phyloP scores from a whole-genome alignment of 53 echinoderm and acorn worm species.

The Luidia sarsii region DNA sequence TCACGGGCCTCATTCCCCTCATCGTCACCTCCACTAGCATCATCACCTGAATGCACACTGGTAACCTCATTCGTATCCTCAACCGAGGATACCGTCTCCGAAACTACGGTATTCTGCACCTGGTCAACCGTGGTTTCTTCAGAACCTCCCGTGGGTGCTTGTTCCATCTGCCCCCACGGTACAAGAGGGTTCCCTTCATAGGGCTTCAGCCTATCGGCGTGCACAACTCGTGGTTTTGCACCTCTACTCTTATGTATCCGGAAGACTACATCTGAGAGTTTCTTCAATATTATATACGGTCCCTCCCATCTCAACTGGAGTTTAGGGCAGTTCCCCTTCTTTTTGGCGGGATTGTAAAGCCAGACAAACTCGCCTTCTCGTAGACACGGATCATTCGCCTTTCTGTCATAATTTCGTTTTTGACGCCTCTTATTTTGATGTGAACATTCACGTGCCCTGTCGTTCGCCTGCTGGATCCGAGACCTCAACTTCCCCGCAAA shows the following conservation, averaged over 20 bases:
- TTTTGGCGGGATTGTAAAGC: slow-evolving; percentile 16
- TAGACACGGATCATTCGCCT: slow-evolving; percentile 2
- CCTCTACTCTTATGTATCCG: not conserved
- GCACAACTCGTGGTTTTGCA: not conserved
- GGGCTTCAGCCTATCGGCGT: not conserved
- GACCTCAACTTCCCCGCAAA: not conserved
- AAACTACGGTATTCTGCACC: too few species aligned
- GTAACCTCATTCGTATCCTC: too few species aligned
- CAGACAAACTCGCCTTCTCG: slow-evolving; percentile 25
- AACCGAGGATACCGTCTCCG: too few species aligned
- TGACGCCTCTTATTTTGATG: slow-evolving; percentile 16
- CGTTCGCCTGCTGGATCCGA: not conserved
- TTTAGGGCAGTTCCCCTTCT: slow-evolving; percentile 31
- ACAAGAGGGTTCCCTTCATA: too few species aligned
- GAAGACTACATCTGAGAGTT: not conserved
- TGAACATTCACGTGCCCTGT: not conserved
- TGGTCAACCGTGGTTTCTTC: not conserved
- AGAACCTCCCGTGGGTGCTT: not conserved
- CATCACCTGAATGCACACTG: too few species aligned
- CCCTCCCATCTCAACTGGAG: slow-evolving; percentile 14
- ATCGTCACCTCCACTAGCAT: too few species aligned
- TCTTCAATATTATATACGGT: not conserved
- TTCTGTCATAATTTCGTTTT: slow-evolving; percentile 8
- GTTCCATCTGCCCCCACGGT: not conserved
- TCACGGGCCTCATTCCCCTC: too few species aligned